Conservation (phyloP, 2,888 invertebrate species). For the Eurytoma adleriae region DNA sequence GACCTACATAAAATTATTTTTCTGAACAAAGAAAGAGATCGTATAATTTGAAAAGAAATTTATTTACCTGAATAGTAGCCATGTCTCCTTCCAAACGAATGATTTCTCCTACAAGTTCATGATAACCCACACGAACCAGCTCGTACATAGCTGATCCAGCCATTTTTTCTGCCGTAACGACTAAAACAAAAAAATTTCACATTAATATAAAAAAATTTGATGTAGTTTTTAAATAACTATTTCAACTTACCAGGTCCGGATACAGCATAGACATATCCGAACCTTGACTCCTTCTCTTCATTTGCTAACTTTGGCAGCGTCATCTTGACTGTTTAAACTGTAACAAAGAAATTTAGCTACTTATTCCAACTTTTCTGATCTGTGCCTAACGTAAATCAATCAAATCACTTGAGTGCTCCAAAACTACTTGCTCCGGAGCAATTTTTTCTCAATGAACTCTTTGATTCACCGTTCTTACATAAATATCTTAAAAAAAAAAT, state of each 20-base stretch:
- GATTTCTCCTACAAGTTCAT: constrained; percentile 99
- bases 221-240: constrained; percentile 8
- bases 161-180: constrained; percentile 99
- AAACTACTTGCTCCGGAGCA: too few species aligned
- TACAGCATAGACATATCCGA: constrained; percentile 97
- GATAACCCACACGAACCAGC: constrained; percentile 98
- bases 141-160: constrained; percentile 99
- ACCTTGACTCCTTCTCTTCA: constrained; percentile 91
- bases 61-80: constrained; percentile 98
- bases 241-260: constrained; percentile 93
- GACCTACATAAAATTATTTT: constrained; percentile 1
- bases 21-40: constrained; percentile 59
- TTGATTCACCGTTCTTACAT: not conserved
- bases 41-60: constrained; percentile 66
- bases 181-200: constrained; percentile 77
- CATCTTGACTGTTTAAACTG: constrained; percentile 78
- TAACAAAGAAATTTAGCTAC: constrained; percentile 9
- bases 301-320: constrained; percentile 84
- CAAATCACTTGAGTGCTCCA: too few species aligned
- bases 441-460: too few species aligned
- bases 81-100: constrained; percentile 99
- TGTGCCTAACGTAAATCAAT: too few species aligned
- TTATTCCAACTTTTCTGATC: not conserved
- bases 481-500: not conserved
- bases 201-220: constrained; percentile 10